Evolutionary conservation across 92 coral and sea anemone species (phyloP).

Genomic region (Parazoanthus atlanticus): DNA sequence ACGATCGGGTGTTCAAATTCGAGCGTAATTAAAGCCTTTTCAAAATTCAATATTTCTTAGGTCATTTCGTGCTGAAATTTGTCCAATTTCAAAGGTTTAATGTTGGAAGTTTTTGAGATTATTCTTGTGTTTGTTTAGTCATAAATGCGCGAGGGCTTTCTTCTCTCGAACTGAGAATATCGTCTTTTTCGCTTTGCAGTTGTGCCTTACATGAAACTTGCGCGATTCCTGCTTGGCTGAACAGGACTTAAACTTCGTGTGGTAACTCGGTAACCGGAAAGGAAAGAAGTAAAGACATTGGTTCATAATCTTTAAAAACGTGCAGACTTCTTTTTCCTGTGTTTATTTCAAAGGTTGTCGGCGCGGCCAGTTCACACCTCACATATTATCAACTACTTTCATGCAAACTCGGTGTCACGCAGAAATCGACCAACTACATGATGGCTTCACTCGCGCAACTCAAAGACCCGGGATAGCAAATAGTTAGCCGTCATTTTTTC

Average conservation of each 20-base stretch:
- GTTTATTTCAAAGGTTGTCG: constrained; percentile 54
- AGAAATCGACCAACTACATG: constrained; percentile 66
- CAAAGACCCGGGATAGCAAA: constrained; percentile 24
- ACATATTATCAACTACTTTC: constrained; percentile 56
- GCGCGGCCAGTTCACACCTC: constrained; percentile 67
- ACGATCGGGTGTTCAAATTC: background rate
- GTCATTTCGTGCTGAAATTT: constrained; percentile 9
- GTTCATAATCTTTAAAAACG: background rate
- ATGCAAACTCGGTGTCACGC: constrained; percentile 69
- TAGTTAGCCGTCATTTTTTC: background rate
- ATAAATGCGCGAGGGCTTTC: constrained; percentile 33
- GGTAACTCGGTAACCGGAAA: background rate
- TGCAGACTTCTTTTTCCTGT: constrained; percentile 28
- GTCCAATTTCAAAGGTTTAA: constrained; percentile 10
- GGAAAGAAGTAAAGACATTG: background rate
- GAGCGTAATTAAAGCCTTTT: background rate
- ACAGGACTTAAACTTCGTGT: background rate
- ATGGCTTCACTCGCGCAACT: constrained; percentile 74
- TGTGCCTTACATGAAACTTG: background rate
- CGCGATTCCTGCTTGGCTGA: background rate
- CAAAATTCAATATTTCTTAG: background rate
- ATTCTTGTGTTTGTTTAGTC: constrained; percentile 1
- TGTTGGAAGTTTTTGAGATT: background rate
- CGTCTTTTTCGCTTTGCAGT: background rate
- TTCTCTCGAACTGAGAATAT: constrained; percentile 14